Evolutionary conservation across 1,140 invertebrate species (phyloP).

Genomic region (Aphelinus certus): DNA sequence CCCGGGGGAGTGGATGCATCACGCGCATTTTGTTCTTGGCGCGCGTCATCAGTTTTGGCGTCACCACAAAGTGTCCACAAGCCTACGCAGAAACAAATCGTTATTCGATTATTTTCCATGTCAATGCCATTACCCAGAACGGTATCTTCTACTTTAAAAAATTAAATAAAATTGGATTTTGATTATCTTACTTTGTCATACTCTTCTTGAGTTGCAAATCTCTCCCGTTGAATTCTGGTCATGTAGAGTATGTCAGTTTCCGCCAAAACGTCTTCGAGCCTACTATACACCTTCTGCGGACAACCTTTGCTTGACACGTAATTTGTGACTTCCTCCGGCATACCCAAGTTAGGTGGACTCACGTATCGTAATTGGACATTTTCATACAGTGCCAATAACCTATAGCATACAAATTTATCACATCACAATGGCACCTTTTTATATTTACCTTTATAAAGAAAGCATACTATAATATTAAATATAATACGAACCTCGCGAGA

Average conservation of each 20-base stretch:
- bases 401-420: slow-evolving; percentile 45
- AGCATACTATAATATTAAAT: not conserved
- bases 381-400: slow-evolving; percentile 84
- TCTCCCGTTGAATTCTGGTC: slow-evolving; percentile 96
- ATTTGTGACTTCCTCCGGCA: slow-evolving; percentile 87
- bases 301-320: slow-evolving; percentile 84
- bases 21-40: slow-evolving; percentile 95
- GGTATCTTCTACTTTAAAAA: too few species aligned
- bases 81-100: slow-evolving; percentile 67
- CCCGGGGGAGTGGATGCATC: slow-evolving; percentile 95
- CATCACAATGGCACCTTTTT: too few species aligned
- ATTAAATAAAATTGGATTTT: too few species aligned
- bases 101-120: slow-evolving; percentile 26
- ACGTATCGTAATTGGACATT: slow-evolving; percentile 92
- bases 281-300: slow-evolving; percentile 76
- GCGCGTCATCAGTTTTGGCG: slow-evolving; percentile 93
- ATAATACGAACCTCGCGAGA: slow-evolving; percentile 73
- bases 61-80: slow-evolving; percentile 88
- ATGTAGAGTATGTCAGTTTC: slow-evolving; percentile 98
- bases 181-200: slow-evolving; percentile 79
- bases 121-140: not conserved
- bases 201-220: slow-evolving; percentile 85
- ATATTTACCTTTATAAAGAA: too few species aligned
- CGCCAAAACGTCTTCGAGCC: slow-evolving; percentile 84
- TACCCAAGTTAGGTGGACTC: slow-evolving; percentile 83